Percentiles rank a stretch among this genome's conserved stretches.
Evolutionary conservation across 2,797 vertebrate species (phyloP).

Genomic region (Lacerta viridis): DNA sequence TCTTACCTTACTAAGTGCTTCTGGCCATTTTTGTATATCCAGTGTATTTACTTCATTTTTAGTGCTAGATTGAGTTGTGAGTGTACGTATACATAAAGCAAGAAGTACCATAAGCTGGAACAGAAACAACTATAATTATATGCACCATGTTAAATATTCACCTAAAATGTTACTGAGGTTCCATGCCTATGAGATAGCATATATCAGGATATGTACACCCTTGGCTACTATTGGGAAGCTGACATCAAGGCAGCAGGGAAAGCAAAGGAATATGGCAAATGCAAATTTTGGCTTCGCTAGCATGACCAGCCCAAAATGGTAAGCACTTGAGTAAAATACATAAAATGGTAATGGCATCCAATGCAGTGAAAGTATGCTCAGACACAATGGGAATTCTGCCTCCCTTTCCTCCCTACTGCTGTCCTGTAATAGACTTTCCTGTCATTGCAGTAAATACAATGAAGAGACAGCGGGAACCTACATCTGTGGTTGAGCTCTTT

Average conservation of each 20-base stretch:
- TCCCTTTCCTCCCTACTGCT: not conserved
- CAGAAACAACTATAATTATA: not conserved
- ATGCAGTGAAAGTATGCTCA: not conserved
- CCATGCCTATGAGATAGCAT: not conserved
- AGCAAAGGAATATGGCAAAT: not conserved
- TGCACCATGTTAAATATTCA: not conserved
- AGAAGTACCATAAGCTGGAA: not conserved
- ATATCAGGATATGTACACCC: too few species aligned
- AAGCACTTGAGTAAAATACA: not conserved
- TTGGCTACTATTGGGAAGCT: not conserved
- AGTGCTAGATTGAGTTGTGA: not conserved
- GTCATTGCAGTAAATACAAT: slow-evolving; percentile 6
- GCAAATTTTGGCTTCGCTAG: not conserved
- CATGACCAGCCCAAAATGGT: not conserved
- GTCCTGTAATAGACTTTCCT: not conserved
- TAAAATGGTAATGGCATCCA: not conserved
- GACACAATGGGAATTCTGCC: not conserved
- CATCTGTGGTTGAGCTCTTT: not conserved
- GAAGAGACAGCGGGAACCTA: not conserved
- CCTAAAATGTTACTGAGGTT: not conserved
- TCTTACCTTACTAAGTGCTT: not conserved
- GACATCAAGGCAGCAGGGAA: not conserved
- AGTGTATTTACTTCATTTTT: not conserved
- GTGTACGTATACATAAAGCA: not conserved
- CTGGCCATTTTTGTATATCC: not conserved